Evolutionary conservation across 2,113 vertebrate species (phyloP).

Genomic region (Corydoras sp.): DNA sequence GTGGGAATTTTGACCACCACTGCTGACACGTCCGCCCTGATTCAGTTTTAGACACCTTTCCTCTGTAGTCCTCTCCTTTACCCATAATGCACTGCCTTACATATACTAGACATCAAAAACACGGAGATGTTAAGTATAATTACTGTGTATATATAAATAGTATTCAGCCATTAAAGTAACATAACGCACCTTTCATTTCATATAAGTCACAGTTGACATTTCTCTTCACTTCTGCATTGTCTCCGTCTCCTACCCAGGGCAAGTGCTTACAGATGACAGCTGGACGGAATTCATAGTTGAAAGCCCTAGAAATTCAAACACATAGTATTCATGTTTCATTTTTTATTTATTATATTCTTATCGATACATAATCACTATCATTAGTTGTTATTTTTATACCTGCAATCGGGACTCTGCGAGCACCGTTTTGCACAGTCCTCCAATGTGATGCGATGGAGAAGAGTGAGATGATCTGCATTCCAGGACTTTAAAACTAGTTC

Average conservation of each 20-base stretch:
- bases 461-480: constrained; percentile 28
- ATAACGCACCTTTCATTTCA: constrained; percentile 84
- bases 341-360: too few relatives aligned
- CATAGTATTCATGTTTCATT: background rate
- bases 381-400: constrained; percentile 49
- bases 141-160: background rate
- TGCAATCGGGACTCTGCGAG: constrained; percentile 69
- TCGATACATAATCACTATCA: too few relatives aligned
- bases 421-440: constrained; percentile 83
- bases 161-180: background rate
- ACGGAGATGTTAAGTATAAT: background rate
- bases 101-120: constrained; percentile 70
- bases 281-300: constrained; percentile 78
- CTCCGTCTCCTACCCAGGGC: constrained; percentile 77
- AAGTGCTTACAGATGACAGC: constrained; percentile 77
- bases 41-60: constrained; percentile 68
- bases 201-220: constrained; percentile 87
- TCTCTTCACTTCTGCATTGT: constrained; percentile 68
- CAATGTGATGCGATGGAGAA: constrained; percentile 53
- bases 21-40: constrained; percentile 78
- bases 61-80: constrained; percentile 76
- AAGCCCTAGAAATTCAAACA: constrained; percentile 67
- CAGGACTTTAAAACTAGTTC: constrained; percentile 64
- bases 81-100: constrained; percentile 79
- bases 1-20: constrained; percentile 84